Percentiles rank a stretch among this genome's conserved stretches.
Conservation (phyloP, 2,888 invertebrate genomes). For the Heliothis peltigera region DNA sequence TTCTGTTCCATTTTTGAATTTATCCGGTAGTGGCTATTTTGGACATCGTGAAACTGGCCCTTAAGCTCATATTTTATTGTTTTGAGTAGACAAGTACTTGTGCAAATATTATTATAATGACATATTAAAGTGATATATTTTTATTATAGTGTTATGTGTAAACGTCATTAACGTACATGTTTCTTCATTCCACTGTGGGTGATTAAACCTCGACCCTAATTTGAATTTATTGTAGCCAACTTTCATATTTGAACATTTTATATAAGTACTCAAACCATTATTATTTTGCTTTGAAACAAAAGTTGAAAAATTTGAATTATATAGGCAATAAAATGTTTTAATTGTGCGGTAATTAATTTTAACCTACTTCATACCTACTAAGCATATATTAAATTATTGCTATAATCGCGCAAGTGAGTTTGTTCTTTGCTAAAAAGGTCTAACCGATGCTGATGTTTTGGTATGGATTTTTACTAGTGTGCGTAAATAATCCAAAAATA, state of each 20-base stretch:
- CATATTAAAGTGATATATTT: too few species aligned
- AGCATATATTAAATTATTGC: not conserved
- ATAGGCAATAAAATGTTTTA: not conserved
- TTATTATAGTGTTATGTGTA: slow-evolving; percentile 10
- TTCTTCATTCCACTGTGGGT: slow-evolving; percentile 33
- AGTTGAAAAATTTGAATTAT: not conserved
- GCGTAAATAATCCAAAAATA: too few species aligned
- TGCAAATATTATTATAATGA: too few species aligned
- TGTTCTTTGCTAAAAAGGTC: too few species aligned
- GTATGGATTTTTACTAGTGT: too few species aligned
- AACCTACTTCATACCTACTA: not conserved
- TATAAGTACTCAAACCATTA: slow-evolving; percentile 8
- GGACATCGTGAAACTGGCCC: too few species aligned
- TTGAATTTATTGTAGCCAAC: slow-evolving; percentile 27
- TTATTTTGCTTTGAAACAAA: slow-evolving; percentile 6
- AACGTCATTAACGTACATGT: slow-evolving; percentile 36
- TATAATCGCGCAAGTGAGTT: too few species aligned
- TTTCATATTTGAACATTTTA: slow-evolving; percentile 24
- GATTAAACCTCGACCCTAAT: slow-evolving; percentile 40
- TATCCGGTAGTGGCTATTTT: too few species aligned
- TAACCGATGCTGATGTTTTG: too few species aligned
- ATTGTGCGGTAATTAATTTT: not conserved
- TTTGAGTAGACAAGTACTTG: too few species aligned
- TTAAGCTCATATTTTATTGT: too few species aligned
- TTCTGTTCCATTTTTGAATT: too few species aligned